Conservation (phyloP, 2,113 vertebrate genomes). For the Progne subis region DNA sequence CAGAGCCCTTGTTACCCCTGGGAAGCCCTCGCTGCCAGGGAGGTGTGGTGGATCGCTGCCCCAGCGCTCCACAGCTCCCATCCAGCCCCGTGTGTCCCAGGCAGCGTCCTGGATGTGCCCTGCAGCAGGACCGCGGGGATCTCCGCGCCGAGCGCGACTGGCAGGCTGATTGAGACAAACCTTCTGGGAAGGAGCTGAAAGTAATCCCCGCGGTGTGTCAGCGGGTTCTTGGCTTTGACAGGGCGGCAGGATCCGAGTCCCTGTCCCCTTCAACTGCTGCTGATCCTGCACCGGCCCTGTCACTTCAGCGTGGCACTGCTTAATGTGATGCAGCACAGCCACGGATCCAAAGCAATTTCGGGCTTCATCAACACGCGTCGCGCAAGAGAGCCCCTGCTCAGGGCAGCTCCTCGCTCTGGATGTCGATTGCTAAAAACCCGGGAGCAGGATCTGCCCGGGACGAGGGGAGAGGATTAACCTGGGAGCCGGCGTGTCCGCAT, state of each 20-base stretch:
- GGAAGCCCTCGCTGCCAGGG: not conserved
- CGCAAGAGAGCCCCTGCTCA: not conserved
- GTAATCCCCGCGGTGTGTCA: not conserved
- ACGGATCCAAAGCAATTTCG: not conserved
- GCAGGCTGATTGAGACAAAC: not conserved
- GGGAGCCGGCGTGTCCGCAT: not conserved
- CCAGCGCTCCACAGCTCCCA: rapidly evolving
- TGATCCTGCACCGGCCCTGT: slow-evolving; percentile 21
- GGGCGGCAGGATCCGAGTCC: not conserved
- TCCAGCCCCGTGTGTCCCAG: rapidly evolving
- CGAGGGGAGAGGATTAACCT: not conserved
- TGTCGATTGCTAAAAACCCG: not conserved
- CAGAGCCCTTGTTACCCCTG: not conserved
- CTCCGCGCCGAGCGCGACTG: not conserved
- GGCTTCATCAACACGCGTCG: not conserved
- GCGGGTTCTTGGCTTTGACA: not conserved
- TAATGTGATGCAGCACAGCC: slow-evolving; percentile 20
- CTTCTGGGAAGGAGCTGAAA: not conserved
- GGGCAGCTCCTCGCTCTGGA: not conserved
- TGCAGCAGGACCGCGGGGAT: not conserved
- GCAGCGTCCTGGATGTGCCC: not conserved
- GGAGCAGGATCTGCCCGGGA: not conserved
- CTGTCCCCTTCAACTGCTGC: not conserved
- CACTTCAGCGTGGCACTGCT: not conserved
- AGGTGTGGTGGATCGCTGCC: rapidly evolving